Percentiles rank a stretch among this genome's conserved stretches.
These are phyloP conservation scores for Pteromalus puparum DNA, from an alignment of 1,140 invertebrate species.

Conservation along the genomic window DNA sequence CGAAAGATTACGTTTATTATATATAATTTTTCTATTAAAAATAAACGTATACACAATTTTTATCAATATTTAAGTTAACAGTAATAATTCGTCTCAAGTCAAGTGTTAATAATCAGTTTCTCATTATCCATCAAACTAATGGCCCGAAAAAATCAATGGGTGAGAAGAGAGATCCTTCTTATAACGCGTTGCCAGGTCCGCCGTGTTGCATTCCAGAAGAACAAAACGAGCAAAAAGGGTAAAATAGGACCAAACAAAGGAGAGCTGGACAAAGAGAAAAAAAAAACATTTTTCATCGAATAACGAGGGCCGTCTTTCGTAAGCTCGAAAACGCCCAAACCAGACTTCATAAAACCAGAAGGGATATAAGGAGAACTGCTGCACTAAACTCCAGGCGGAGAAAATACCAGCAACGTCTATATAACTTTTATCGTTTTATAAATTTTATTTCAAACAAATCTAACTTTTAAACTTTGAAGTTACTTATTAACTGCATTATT, in stretches of 20 bases:
- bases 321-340: conserved; percentile 23
- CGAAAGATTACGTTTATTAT: too few relatives aligned
- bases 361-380: background rate
- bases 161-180: background rate
- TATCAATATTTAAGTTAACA: too few relatives aligned
- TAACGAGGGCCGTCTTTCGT: conserved; percentile 27
- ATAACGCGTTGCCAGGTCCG: background rate
- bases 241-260: conserved; percentile 22
- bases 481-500: too few relatives aligned
- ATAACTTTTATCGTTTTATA: too few relatives aligned
- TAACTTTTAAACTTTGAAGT: too few relatives aligned
- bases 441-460: too few relatives aligned
- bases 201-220: background rate
- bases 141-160: background rate
- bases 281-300: conserved; percentile 46
- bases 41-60: too few relatives aligned
- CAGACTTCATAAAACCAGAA: conserved; percentile 18
- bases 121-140: conserved; percentile 30
- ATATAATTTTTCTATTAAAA: too few relatives aligned
- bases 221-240: conserved; percentile 9
- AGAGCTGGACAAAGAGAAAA: background rate
- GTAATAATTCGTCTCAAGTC: too few relatives aligned
- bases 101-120: background rate
- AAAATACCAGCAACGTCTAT: too few relatives aligned
- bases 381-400: too few relatives aligned